phyloP scores from a whole-genome alignment of 2,797 vertebrate species.

The Pangasius larnaudii region DNA sequence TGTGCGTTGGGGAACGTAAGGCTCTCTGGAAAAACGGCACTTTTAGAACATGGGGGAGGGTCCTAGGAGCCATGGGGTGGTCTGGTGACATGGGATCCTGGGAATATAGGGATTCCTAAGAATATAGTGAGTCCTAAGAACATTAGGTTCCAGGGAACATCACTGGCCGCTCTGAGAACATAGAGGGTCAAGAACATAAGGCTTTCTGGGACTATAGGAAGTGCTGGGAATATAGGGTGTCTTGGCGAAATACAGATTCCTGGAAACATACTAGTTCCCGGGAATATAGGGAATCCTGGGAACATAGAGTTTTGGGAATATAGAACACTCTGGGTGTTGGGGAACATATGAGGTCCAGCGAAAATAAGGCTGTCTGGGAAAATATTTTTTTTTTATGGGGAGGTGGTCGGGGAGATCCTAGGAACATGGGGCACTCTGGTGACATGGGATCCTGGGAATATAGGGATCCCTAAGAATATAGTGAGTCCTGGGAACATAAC shows the following conservation, averaged over 20 bases:
- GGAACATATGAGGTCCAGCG: too few species aligned
- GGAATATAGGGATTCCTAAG: neutral
- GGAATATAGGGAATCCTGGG: neutral
- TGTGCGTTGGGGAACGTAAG: too few species aligned
- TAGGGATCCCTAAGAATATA: neutral
- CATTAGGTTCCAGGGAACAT: neutral
- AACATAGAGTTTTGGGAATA: neutral
- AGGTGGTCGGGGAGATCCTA: neutral
- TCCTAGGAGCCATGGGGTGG: too few species aligned
- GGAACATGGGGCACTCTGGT: neutral
- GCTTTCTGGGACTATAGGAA: accelerated
- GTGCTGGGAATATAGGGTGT: neutral
- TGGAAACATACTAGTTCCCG: neutral
- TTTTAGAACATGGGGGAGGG: neutral
- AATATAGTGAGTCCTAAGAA: neutral
- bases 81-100: neutral
- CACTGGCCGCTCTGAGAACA: neutral
- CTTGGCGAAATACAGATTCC: neutral
- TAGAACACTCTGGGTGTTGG: too few species aligned
- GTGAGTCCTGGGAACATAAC: neutral
- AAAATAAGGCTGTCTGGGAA: neutral
- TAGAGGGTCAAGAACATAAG: neutral
- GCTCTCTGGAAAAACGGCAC: neutral
- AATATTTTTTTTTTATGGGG: too few species aligned
- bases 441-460: neutral